Percentiles rank a stretch among this genome's conserved stretches.
Conservation (phyloP, 2,113 vertebrate species). For the Columbina picui region DNA sequence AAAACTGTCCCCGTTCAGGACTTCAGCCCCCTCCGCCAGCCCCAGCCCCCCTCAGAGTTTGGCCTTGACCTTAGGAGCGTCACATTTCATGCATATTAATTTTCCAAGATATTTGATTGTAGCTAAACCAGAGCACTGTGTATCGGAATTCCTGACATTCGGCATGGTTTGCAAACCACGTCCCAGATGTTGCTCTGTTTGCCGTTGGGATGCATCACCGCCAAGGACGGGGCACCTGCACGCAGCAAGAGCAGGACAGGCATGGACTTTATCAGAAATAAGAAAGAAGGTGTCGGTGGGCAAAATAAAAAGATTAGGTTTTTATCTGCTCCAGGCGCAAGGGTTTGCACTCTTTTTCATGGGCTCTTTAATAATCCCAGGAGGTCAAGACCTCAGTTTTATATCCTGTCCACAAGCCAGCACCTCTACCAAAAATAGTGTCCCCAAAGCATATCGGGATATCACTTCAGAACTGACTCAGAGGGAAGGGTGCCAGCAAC, state of each 20-base stretch:
- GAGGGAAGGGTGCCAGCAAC: constrained; percentile 56
- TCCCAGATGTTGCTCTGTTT: background rate
- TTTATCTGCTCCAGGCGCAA: background rate
- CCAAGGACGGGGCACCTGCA: background rate
- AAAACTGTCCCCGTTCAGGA: background rate
- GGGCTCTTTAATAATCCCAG: constrained; percentile 51
- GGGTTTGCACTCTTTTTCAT: constrained; percentile 14
- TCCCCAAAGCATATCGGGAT: constrained; percentile 62
- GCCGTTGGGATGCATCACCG: background rate
- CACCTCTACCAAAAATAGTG: constrained; percentile 65
- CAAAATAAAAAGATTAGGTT: background rate
- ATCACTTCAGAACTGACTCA: constrained; percentile 65
- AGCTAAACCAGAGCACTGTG: background rate
- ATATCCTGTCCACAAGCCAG: constrained; percentile 59
- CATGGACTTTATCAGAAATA: background rate
- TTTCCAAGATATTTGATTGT: constrained; percentile 3
- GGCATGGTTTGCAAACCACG: background rate
- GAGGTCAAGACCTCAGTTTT: constrained; percentile 59
- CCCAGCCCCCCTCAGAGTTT: background rate
- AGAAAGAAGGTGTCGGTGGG: background rate
- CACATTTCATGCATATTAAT: constrained; percentile 31
- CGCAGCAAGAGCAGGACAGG: background rate
- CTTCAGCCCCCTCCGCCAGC: background rate
- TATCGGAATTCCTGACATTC: background rate
- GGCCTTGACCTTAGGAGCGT: background rate